Evolutionary conservation across 23 tunicate species (phyloP), one percentile per base, ranked within the genome.

Genomic region (Halocynthia aurantium): DNA sequence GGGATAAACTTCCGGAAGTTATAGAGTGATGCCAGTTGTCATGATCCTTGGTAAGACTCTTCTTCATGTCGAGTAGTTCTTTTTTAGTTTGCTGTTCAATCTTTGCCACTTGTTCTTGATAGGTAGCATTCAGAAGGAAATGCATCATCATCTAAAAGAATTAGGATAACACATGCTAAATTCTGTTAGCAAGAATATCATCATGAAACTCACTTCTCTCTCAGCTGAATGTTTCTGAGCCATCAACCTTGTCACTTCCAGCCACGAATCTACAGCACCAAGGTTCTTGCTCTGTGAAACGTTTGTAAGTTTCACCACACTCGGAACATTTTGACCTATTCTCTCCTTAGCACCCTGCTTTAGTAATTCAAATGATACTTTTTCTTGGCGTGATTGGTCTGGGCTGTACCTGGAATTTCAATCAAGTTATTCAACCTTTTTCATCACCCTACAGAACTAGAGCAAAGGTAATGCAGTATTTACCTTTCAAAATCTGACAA

Each of bases 241-340:
- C 75, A 88, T 56, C 40, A 88, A 61, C 51, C 85, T 88, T 6
- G 82, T 69, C 7, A 88, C 56, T 74, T 88, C 95, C 71, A 88
- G 70, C 88, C 95, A 88, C 20, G 95, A 88, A 55, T 75, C 88
- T 10, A 88, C 95, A n/a, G 22, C n/a, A 0, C 84, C 88, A 6
- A 88, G 84, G 62, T 88, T 74, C 58, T 83, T 83, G 49, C 56
- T 68, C 74, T 88, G 93, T 40, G 86, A 82, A 70, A 87, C 83
- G 44, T 72, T 80, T 52, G 76, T 56, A 20, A 83, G 67, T 62
- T 70, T 71, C 7, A 73, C 80, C 18, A 77, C 55, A 11, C 22
- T 75, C 8, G 92, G 92, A 21, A 60, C 51, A 13, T 66, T 18
- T 49, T 65, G 55, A 8, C 67, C 73, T 50, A 83, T 72, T 8